phyloP scores from a whole-genome alignment of 2,113 vertebrate species.

The Lampris megalopsis region DNA sequence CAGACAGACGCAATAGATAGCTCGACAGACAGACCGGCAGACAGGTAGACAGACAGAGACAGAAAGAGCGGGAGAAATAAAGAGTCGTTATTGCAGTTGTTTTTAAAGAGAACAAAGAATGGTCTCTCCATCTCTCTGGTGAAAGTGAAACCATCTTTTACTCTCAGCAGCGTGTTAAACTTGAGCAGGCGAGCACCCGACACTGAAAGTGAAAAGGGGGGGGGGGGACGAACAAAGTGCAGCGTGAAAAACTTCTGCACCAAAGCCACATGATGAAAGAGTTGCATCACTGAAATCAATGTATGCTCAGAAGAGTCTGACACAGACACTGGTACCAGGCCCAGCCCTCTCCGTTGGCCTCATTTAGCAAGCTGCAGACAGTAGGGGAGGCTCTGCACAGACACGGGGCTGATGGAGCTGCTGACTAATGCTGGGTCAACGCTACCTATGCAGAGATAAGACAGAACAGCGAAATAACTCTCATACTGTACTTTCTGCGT shows the following conservation, averaged over 20 bases:
- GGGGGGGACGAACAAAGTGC: constrained; percentile 31
- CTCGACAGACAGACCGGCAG: constrained; percentile 25
- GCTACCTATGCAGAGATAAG: too few species aligned
- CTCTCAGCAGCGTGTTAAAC: constrained; percentile 47
- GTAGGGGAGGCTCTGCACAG: background rate
- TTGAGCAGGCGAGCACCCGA: constrained; percentile 65
- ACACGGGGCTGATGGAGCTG: too few species aligned
- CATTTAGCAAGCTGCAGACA: constrained; percentile 60
- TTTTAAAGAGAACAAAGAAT: constrained; percentile 17
- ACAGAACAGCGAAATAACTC: too few species aligned
- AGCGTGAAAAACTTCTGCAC: constrained; percentile 55
- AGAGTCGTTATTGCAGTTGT: constrained; percentile 34
- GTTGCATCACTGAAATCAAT: constrained; percentile 74
- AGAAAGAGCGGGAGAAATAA: constrained; percentile 4
- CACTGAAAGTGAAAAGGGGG: constrained; percentile 64
- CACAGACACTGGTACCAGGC: constrained; percentile 53
- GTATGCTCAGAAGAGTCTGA: constrained; percentile 54
- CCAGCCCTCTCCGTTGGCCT: constrained; percentile 27
- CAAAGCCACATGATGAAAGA: constrained; percentile 71
- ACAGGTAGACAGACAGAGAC: constrained; percentile 44
- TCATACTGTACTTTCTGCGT: too few species aligned
- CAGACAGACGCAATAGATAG: constrained; percentile 12
- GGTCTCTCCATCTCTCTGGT: constrained; percentile 48
- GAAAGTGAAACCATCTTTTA: constrained; percentile 32
- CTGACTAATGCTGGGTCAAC: too few species aligned